phyloP scores from a whole-genome alignment of 2,113 vertebrate genomes.

The Hymenochirus boettgeri region DNA sequence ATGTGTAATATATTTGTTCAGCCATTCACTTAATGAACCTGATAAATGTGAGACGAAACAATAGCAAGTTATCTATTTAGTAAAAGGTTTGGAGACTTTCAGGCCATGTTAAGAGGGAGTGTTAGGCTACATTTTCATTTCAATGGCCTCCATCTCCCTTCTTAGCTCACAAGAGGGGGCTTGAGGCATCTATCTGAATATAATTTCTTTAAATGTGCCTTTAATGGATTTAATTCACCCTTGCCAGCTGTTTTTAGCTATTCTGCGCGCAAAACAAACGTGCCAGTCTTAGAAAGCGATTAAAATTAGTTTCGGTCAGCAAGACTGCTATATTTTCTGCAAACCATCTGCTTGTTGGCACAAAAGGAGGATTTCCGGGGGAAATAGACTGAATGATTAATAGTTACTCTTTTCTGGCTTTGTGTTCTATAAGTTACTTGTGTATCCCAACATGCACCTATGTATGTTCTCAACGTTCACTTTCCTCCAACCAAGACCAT shows the following conservation, averaged over 20 bases:
- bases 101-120: slow-evolving; percentile 72
- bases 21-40: slow-evolving; percentile 94
- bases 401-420: slow-evolving; percentile 67
- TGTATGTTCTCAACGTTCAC: too few species aligned
- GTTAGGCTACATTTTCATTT: slow-evolving; percentile 70
- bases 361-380: slow-evolving; percentile 94
- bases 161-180: slow-evolving; percentile 58
- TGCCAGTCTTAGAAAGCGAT: slow-evolving; percentile 90
- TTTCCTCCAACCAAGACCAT: too few species aligned
- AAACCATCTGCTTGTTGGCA: slow-evolving; percentile 98
- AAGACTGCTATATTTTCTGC: slow-evolving; percentile 90
- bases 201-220: slow-evolving; percentile 96
- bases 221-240: slow-evolving; percentile 94
- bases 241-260: slow-evolving; percentile 90
- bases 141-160: slow-evolving; percentile 70
- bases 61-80: slow-evolving; percentile 94
- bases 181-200: slow-evolving; percentile 73
- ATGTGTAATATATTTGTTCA: slow-evolving; percentile 98
- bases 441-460: slow-evolving; percentile 20
- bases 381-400: slow-evolving; percentile 62
- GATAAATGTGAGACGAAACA: slow-evolving; percentile 86
- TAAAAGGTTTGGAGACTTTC: slow-evolving; percentile 82
- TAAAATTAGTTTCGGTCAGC: slow-evolving; percentile 98
- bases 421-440: slow-evolving; percentile 58
- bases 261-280: slow-evolving; percentile 86